Conservation (phyloP, 2,797 vertebrate genomes). For the Acridotheres tristis region DNA sequence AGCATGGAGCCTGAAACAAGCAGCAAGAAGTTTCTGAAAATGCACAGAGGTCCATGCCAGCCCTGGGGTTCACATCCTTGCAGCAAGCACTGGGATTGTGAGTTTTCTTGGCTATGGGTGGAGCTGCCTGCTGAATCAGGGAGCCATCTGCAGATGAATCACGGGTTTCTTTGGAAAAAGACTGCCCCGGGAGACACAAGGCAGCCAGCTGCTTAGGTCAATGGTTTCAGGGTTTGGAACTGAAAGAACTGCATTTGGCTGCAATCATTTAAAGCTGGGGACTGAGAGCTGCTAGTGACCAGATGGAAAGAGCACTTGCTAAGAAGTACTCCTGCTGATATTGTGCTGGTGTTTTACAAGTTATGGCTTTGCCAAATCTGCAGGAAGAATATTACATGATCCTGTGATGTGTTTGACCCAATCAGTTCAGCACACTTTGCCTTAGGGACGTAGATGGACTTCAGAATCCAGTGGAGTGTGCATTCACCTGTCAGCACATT, state of each 20-base stretch:
- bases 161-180: constrained; percentile 36
- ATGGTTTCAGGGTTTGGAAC: not conserved
- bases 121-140: constrained; percentile 15
- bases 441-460: not conserved
- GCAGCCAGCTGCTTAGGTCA: constrained; percentile 20
- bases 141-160: constrained; percentile 70
- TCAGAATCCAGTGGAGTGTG: not conserved
- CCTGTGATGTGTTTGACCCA: not conserved
- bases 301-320: constrained; percentile 1
- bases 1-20: rapidly evolving
- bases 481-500: not conserved
- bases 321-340: not conserved
- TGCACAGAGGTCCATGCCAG: rapidly evolving
- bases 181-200: constrained; percentile 7
- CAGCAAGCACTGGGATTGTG: not conserved
- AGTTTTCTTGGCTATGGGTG: not conserved
- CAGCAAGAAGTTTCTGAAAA: not conserved
- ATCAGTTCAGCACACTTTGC: not conserved
- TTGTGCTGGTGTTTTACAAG: not conserved
- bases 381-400: not conserved
- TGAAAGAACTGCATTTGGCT: not conserved
- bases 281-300: not conserved
- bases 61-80: not conserved
- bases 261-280: not conserved
- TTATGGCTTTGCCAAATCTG: not conserved